Base-by-base conservation (phyloP, 2,888 invertebrate genomes). In the Cristatella mucedo region DNA sequence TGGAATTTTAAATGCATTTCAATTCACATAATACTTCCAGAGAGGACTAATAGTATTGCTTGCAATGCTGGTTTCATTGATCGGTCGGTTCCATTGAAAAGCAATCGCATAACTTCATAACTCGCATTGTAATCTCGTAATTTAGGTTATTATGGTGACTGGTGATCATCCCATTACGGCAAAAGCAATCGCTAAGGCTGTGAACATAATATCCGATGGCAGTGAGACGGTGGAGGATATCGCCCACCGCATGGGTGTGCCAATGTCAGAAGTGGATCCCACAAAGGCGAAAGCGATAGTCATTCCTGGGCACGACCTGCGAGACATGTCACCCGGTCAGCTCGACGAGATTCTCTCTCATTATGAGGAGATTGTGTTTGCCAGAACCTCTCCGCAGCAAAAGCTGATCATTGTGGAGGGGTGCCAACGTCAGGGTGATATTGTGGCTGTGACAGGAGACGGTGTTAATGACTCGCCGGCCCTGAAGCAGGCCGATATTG, bases 361-460 rank as follows among this genome's bases (percentile, higher is more conserved):
- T 66, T 85, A 86, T 69, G 82, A 82, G 43, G 86, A 87, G 71
- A 86, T 86, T 62, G 85, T 86, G 54, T 86, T 86, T 71, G 86
- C 86, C 46, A 79, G 85, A 56, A 85, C 85, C 13, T 85, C 84
- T 37, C 86, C 86, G 11, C 50, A 50, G 61, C 85, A 86, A 70
- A 86, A 86, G 67, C 72, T 86, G 68, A 68, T 69, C 46, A 74
- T 73, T 50, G 72, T 73, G 1, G 82, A 82, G 62, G 80, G 79
- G 21, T 79, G 78, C 54, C 81, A 82, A 55, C 68, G 76, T 29
- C 65, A 73, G 21, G 77, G 77, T 7, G 74, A 74, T 41, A 75
- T 80, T 44, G 81, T 81, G 38, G 78, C 81, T 6, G 82, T 81
- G 0, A 80, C 80, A 9, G 82, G 82, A 0, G 82, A 82, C 53